These are phyloP conservation scores for Myanophis thanlyinensis DNA, from an alignment of 2,113 vertebrate species.

Conservation along the genomic window DNA sequence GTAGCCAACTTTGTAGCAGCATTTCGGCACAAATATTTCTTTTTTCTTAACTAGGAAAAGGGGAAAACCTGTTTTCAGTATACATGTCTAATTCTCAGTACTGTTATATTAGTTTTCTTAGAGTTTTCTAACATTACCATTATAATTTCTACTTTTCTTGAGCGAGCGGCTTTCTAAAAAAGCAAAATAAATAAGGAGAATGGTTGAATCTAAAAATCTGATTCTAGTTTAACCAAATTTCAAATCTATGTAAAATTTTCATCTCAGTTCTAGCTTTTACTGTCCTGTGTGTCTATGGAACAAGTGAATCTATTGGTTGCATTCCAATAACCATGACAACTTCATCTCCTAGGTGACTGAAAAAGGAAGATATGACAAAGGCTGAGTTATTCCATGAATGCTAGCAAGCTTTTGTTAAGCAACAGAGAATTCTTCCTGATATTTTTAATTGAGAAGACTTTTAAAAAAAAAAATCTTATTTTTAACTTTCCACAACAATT, in stretches of 20 bases:
- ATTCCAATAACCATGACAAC: background rate
- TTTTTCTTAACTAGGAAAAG: background rate
- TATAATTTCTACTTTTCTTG: background rate
- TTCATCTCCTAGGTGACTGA: background rate
- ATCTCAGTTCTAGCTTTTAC: background rate
- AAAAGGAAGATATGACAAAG: background rate
- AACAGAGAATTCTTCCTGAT: background rate
- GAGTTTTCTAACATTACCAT: background rate
- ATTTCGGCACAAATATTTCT: background rate
- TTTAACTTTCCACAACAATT: too few relatives aligned
- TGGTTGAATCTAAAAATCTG: background rate
- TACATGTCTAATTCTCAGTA: background rate
- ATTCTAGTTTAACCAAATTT: background rate
- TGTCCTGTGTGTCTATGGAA: background rate
- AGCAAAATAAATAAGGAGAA: background rate
- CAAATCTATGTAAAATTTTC: background rate
- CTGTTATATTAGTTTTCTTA: background rate
- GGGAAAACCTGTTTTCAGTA: background rate
- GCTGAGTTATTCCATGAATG: background rate
- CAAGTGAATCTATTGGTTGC: background rate
- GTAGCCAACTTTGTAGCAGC: background rate
- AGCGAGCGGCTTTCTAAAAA: background rate
- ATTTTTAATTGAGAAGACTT: constrained; percentile 5
- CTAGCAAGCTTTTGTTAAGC: background rate
- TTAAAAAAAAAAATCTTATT: too few relatives aligned